phyloP scores from a whole-genome alignment of 2,888 invertebrate species.

The Pelosia muscerda region DNA sequence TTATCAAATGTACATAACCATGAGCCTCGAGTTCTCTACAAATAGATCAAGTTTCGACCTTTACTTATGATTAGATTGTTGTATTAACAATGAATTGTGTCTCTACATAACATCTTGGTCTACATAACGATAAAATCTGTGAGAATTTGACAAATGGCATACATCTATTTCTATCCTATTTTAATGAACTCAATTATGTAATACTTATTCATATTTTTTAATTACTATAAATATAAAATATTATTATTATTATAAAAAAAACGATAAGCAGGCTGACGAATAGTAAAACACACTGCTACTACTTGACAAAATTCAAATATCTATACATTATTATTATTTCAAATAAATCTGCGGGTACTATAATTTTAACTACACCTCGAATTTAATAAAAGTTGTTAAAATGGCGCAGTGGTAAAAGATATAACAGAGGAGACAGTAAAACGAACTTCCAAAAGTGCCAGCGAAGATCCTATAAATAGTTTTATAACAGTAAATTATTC shows the following conservation, averaged over 20 bases:
- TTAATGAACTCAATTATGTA: no score
- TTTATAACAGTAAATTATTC: constrained; percentile 40
- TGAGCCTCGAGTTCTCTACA: not conserved
- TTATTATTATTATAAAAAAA: not conserved
- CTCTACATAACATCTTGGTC: not conserved
- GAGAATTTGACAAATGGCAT: not conserved
- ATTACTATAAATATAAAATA: no score
- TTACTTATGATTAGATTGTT: not conserved
- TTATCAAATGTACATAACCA: constrained; percentile 16
- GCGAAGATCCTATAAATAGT: constrained; percentile 46
- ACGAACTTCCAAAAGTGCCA: constrained; percentile 34
- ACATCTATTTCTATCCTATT: not conserved
- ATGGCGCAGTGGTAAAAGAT: constrained; percentile 34
- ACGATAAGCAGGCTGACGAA: not conserved
- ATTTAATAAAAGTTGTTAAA: constrained; percentile 13
- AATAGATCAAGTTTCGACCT: constrained; percentile 4
- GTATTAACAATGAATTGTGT: not conserved
- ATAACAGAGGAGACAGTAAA: constrained; percentile 41
- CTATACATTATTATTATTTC: constrained; percentile 4
- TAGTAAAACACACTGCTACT: not conserved
- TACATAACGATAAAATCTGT: not conserved
- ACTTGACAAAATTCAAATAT: not conserved
- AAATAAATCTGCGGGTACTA: not conserved
- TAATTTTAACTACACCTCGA: not conserved
- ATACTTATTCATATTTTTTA: no score